Evolutionary conservation across 1,140 invertebrate genomes (phyloP), one percentile per base, ranked within the genome.

Genomic region (Archivesica marissinica): DNA sequence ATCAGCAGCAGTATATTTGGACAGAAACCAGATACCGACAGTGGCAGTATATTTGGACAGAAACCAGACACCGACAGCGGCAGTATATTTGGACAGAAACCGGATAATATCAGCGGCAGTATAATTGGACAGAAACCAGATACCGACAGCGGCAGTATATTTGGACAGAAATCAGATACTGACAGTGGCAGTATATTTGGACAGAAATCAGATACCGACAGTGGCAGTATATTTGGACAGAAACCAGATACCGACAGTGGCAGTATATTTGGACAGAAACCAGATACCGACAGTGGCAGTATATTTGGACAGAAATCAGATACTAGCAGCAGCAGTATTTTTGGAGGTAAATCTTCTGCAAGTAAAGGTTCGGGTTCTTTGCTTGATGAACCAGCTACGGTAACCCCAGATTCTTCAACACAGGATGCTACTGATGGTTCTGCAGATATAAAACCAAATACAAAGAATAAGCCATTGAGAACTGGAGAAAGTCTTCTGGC

Each of bases 401-500:
- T n/a, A 23, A 52, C 50, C 17, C 50, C 50, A 52, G 50, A 52
- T 52, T 52, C 50, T 3, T 20, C 35, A 33, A 44, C 38, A 9
- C 38, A 41, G n/a, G 35, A 50, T 35, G 20, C 41, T 68, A 13
- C n/a, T 33, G 75, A 44, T 15, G 25, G 39, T 50, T 38, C 6
- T 38, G 35, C n/a, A 54, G 74, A 33, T 6, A 35, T 17, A 35
- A n/a, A 35, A 70, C 23, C 23, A 74, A 74, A 30, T 25, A 52
- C 0, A 39, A 30, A 56, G 15, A 64, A 23, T 17, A 33, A 75
- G 33, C 7, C 17, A 50, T 2, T 20, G 7, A 23, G 38, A 17
- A 33, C 38, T 72, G 30, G 33, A 56, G 79, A 82, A 44, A 82
- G 79, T 72, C 33, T 82, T 17, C 39, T 74, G 30, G 79, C 79